Conservation (phyloP, 2,113 vertebrate species). For the Lonchura striata region DNA sequence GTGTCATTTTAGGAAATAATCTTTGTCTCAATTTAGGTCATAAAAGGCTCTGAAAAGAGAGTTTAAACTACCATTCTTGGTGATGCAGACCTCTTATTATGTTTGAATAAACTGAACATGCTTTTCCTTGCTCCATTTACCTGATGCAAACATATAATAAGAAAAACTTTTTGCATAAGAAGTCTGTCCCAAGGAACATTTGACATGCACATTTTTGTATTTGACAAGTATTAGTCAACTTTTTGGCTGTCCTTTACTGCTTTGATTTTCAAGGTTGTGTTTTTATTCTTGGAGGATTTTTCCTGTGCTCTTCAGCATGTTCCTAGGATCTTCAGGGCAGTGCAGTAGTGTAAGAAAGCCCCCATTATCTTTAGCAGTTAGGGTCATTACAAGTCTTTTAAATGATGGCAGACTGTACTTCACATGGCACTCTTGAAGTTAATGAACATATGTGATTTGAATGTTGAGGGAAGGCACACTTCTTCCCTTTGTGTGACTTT, state of each 20-base stretch:
- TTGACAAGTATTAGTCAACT: neutral
- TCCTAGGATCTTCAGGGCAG: neutral
- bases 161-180: neutral
- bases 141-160: neutral
- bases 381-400: constrained; percentile 57
- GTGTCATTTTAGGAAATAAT: neutral
- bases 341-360: neutral
- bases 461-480: constrained; percentile 64
- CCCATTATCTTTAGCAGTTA: constrained; percentile 42
- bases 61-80: neutral
- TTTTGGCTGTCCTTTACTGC: neutral
- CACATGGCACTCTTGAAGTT: constrained; percentile 61
- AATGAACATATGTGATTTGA: constrained; percentile 73
- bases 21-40: neutral
- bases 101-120: neutral
- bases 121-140: neutral
- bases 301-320: neutral
- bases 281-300: neutral
- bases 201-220: neutral
- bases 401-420: constrained; percentile 61
- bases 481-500: constrained; percentile 67
- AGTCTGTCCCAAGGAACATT: neutral
- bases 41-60: neutral
- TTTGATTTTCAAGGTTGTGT: neutral
- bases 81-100: neutral